These are phyloP conservation scores for Danio choprae DNA, from an alignment of 2,797 vertebrate genomes.

Conservation along the genomic window DNA sequence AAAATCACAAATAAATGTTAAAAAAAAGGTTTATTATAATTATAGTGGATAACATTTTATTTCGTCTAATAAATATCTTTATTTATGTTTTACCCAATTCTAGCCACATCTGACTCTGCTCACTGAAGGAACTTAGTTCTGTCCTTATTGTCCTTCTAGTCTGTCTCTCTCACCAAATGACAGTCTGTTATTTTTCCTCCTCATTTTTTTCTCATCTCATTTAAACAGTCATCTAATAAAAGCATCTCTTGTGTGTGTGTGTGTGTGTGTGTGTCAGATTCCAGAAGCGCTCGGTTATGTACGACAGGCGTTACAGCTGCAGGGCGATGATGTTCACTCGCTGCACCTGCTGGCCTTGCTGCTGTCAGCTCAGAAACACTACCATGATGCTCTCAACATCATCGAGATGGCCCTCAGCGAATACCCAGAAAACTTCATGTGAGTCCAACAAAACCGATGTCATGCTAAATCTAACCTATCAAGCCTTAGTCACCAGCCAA, in stretches of 20 bases:
- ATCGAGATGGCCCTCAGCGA: conserved; percentile 99
- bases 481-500: conserved; percentile 15
- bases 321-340: conserved; percentile 96
- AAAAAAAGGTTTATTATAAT: no score
- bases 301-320: conserved; percentile 94
- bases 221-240: conserved; percentile 23
- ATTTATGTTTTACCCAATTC: neutral
- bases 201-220: neutral
- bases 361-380: conserved; percentile 96
- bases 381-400: conserved; percentile 95
- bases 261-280: conserved; percentile 80
- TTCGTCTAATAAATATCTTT: neutral
- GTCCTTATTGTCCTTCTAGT: neutral
- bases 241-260: conserved; percentile 49
- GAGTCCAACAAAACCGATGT: conserved; percentile 64
- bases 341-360: conserved; percentile 95
- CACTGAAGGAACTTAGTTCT: neutral
- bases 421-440: conserved; percentile 98
- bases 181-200: neutral
- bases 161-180: conserved; percentile 4
- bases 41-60: neutral
- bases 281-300: conserved; percentile 97
- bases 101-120: neutral
- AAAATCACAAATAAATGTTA: no score
- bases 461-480: conserved; percentile 4